Conservation (phyloP, 2,113 vertebrate species). For the Vulpes ferrilata region DNA sequence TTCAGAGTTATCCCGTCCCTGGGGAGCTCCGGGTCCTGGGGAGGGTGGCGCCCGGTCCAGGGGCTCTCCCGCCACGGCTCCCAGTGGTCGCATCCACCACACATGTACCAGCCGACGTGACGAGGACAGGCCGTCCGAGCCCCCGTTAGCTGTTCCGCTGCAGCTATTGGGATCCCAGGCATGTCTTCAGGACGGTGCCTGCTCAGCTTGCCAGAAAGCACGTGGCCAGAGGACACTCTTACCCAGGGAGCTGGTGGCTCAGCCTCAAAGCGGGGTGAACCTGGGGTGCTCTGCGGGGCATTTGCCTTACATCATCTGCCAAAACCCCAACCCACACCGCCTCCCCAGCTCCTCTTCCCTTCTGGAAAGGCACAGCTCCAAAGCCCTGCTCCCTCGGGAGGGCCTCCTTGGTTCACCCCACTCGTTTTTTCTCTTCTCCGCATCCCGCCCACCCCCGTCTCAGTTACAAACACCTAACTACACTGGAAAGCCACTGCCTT, state of each 20-base stretch:
- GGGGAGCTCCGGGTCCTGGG: slow-evolving; percentile 72
- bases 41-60: slow-evolving; percentile 66
- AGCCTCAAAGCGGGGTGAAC: neutral
- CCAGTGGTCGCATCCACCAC: slow-evolving; percentile 78
- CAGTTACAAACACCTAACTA: neutral
- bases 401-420: neutral
- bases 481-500: neutral
- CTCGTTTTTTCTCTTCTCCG: no score
- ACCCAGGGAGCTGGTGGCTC: neutral
- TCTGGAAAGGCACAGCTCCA: neutral
- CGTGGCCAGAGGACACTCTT: neutral
- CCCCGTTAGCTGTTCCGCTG: neutral
- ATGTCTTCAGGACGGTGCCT: slow-evolving; percentile 50
- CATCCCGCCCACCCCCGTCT: neutral
- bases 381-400: neutral
- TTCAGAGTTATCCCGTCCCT: slow-evolving; percentile 74
- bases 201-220: neutral
- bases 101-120: slow-evolving; percentile 61
- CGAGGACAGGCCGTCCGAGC: slow-evolving; percentile 5
- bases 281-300: neutral
- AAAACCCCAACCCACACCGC: neutral
- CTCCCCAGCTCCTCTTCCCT: neutral
- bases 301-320: neutral
- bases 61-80: slow-evolving; percentile 66
- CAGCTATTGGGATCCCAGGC: slow-evolving; percentile 48